Base-by-base conservation (phyloP, 2,888 invertebrate species). In the Hypena proboscidalis region DNA sequence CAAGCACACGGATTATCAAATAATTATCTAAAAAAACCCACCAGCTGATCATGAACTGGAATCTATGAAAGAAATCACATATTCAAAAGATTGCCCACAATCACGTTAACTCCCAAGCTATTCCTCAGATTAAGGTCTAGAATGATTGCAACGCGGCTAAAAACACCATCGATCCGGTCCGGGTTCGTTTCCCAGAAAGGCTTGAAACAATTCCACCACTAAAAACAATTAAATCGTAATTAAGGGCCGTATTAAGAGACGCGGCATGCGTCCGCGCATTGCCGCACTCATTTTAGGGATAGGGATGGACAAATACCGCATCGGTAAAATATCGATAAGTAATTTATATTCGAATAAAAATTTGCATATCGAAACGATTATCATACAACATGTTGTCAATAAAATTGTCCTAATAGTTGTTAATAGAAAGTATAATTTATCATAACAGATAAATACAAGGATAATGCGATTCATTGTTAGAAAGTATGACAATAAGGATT, bases 201-300 rank as follows among this genome's bases (percentile, higher is more conserved):
- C 59, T 65, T 60, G 63, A 61, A 81, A 81, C 80, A 80, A 82
- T 84, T 80, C 81, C 70, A 64, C 64, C 79, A 75, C 79, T 80
- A 84, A 87, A 87, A 89, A 87, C 84, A 87, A 90, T 89, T 90
- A 89, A 87, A 85, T 77, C 79, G 86, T 85, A 88, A 90, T 90
- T 89, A 89, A 83, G 77, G 74, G 60, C 80, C 83, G 81, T 83
- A 89, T 88, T 87, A 85, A 86, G 80, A 75, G 72, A 70, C 74
- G 59, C 64, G 84, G 85, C 78, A 81, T 85, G 84, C 80, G 80
- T 67, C 57, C 55, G 66, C 64, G 78, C 71, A 77, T 73, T 76
- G 76, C 74, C 48, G 71, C 71, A 69, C 75, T 77, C 78, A 73
- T 80, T 85, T 85, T 72, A 71, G 66, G 52, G 47, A 31, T 77